Conservation (phyloP, 2,797 vertebrate genomes). For the Scolopax rusticola region DNA sequence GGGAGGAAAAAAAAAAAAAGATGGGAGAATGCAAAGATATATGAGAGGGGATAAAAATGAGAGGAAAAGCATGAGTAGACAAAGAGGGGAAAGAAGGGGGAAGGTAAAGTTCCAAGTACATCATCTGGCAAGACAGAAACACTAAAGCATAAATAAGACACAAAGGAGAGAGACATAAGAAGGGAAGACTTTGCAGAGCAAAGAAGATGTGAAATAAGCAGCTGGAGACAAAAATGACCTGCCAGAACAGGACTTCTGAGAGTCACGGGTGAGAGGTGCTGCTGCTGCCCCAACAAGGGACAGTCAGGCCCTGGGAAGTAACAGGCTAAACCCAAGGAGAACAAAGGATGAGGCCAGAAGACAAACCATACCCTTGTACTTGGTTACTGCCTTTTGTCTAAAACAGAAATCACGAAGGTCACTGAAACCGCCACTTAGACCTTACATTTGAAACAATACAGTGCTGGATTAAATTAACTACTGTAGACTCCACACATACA, state of each 20-base stretch:
- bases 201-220: neutral
- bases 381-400: neutral
- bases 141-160: neutral
- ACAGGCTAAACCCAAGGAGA: conserved; percentile 1
- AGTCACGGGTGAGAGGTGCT: neutral
- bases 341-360: neutral
- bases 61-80: neutral
- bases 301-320: neutral
- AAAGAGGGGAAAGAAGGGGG: neutral
- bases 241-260: neutral
- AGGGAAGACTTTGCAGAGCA: neutral
- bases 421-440: neutral
- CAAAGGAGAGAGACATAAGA: neutral
- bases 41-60: neutral
- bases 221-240: neutral
- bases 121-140: neutral
- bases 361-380: neutral
- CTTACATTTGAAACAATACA: neutral
- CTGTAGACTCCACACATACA: neutral
- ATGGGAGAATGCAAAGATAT: neutral
- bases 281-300: neutral
- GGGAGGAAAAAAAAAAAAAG: neutral
- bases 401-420: neutral
- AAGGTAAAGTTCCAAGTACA: neutral
- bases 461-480: neutral